A percentile compares a stretch with the other conserved stretches of the same genome.
Conservation (phyloP, 2,113 vertebrate genomes). For the Opisthocomus hoazin region DNA sequence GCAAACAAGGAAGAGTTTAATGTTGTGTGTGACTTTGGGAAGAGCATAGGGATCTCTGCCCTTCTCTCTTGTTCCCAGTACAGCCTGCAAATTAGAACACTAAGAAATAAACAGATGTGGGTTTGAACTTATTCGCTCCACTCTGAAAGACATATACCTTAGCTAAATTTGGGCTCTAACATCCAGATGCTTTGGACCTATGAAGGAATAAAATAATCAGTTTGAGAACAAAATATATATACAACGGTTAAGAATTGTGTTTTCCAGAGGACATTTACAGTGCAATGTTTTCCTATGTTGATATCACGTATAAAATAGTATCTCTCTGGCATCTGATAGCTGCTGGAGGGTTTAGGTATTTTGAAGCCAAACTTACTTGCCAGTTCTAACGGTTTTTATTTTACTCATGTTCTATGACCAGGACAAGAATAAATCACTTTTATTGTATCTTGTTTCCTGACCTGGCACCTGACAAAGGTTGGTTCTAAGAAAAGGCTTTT, state of each 20-base stretch:
- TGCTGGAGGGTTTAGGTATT: not conserved
- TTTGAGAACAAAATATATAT: not conserved
- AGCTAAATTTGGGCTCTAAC: not conserved
- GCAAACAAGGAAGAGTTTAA: accelerated
- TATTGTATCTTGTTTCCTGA: not conserved
- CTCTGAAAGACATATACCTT: not conserved
- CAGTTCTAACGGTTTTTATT: not conserved
- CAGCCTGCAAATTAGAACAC: not conserved
- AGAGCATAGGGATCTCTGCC: not conserved
- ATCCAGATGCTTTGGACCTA: not conserved
- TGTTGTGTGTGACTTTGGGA: not conserved
- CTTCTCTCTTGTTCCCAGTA: not conserved
- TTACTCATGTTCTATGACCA: not conserved
- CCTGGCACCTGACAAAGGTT: not conserved
- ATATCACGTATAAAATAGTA: not conserved
- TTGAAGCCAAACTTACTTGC: constrained; percentile 10
- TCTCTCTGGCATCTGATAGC: not conserved
- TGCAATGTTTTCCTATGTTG: not conserved
- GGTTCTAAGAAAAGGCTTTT: not conserved
- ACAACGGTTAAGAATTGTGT: not conserved
- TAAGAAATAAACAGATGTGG: not conserved
- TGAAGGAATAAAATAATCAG: not conserved
- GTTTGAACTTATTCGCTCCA: not conserved
- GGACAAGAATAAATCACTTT: not conserved
- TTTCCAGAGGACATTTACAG: not conserved